A percentile compares a stretch with the other conserved stretches of the same genome.
Evolutionary conservation across 2,797 vertebrate genomes (phyloP).

Genomic region (Paramormyrops hopkinsi): DNA sequence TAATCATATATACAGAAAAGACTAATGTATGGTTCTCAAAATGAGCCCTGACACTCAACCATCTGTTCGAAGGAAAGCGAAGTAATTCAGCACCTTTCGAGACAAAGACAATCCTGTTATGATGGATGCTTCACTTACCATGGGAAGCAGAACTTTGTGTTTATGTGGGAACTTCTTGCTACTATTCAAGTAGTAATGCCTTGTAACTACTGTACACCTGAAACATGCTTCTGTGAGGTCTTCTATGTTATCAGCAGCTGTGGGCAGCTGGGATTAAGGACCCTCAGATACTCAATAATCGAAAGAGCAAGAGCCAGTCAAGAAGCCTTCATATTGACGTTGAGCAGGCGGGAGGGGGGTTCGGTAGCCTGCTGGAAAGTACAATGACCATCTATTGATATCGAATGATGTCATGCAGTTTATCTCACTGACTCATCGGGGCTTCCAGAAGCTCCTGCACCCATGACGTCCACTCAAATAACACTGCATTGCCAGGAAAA

Average conservation of each 20-base stretch:
- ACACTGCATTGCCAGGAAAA: neutral
- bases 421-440: neutral
- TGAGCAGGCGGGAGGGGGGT: neutral
- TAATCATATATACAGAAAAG: neutral
- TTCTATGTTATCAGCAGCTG: neutral
- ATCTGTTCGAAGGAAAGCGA: neutral
- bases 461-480: neutral
- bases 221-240: neutral
- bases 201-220: neutral
- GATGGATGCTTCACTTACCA: neutral
- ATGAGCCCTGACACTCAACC: neutral
- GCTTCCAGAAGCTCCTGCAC: neutral
- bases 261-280: neutral
- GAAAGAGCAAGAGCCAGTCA: neutral
- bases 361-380: neutral
- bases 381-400: neutral
- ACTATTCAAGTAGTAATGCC: neutral
- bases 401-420: constrained; percentile 12
- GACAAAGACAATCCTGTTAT: neutral
- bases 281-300: neutral
- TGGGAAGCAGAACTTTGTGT: neutral
- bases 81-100: neutral
- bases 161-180: neutral
- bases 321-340: neutral
- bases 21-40: neutral